These are phyloP conservation scores for Phalacrocorax carbo DNA, from an alignment of 2,113 vertebrate species.

Conservation along the genomic window DNA sequence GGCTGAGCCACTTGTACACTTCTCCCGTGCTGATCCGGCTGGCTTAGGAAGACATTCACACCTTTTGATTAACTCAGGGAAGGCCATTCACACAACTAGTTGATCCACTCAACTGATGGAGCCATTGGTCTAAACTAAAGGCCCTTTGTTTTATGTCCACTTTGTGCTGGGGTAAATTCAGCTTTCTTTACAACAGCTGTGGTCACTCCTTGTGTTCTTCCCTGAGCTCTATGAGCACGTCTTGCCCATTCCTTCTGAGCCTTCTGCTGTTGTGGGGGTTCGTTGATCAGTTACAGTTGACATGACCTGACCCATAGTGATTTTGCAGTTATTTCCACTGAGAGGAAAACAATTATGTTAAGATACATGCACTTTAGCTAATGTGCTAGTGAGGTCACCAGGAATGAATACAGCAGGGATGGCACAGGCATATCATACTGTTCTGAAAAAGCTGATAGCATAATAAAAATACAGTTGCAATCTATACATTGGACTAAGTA, in stretches of 20 bases:
- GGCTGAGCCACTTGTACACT: background rate
- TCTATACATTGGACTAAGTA: background rate
- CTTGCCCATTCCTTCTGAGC: background rate
- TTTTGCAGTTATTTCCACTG: background rate
- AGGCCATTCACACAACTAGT: background rate
- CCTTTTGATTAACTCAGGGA: background rate
- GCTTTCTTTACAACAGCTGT: background rate
- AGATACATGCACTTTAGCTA: conserved; percentile 31
- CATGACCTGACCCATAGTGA: background rate
- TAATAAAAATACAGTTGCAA: background rate
- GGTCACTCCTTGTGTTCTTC: background rate
- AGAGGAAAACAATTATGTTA: conserved; percentile 21
- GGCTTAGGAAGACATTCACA: background rate
- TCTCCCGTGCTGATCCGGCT: background rate
- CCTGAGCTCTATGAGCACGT: background rate
- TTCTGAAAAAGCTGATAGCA: background rate
- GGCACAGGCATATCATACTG: background rate
- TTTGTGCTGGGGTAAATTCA: background rate
- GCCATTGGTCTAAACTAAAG: background rate
- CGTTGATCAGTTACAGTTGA: background rate
- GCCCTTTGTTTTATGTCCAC: accelerated
- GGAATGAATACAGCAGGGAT: background rate
- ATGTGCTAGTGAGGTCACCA: conserved; percentile 38
- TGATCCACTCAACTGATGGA: background rate
- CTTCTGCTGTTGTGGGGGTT: background rate